Evolutionary conservation across 1,140 invertebrate genomes (phyloP).

Genomic region (Camponotus pennsylvanicus): DNA sequence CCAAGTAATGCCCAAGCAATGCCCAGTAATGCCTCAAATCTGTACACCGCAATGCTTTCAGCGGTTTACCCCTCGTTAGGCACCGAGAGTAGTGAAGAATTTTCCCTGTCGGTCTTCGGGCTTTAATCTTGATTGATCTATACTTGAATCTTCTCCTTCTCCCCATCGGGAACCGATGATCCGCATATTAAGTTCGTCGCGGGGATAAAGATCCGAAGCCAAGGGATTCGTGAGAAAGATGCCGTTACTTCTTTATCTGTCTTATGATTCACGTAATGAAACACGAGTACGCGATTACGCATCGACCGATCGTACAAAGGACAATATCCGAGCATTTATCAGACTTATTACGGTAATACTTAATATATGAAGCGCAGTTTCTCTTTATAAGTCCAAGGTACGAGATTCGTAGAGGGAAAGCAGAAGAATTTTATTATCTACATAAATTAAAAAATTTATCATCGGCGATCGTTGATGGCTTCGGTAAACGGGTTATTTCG

Average conservation of each 20-base stretch:
- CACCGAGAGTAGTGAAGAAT: slow-evolving; percentile 6
- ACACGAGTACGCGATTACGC: slow-evolving; percentile 18
- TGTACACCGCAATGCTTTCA: too few relatives aligned
- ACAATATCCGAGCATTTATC: slow-evolving; percentile 38
- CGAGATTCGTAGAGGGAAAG: neutral
- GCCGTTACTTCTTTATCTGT: slow-evolving; percentile 52
- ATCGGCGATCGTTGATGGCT: neutral
- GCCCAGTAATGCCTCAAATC: too few relatives aligned
- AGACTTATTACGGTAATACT: slow-evolving; percentile 21
- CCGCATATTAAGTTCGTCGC: slow-evolving; percentile 11
- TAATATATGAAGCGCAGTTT: neutral
- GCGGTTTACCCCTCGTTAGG: too few relatives aligned
- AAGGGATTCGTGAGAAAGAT: neutral
- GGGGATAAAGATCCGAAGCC: slow-evolving; percentile 12
- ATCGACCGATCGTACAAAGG: neutral
- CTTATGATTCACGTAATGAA: slow-evolving; percentile 30
- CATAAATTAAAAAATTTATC: slow-evolving; percentile 43
- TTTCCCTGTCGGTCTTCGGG: slow-evolving; percentile 23
- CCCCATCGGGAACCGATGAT: slow-evolving; percentile 7
- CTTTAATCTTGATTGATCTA: slow-evolving; percentile 69
- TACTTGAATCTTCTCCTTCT: slow-evolving; percentile 3
- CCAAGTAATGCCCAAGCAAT: too few relatives aligned
- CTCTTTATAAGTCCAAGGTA: neutral
- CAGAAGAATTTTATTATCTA: neutral
- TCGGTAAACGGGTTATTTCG: neutral